Base-by-base conservation (phyloP, 2,797 vertebrate species). In the Rachycentron canadum region DNA sequence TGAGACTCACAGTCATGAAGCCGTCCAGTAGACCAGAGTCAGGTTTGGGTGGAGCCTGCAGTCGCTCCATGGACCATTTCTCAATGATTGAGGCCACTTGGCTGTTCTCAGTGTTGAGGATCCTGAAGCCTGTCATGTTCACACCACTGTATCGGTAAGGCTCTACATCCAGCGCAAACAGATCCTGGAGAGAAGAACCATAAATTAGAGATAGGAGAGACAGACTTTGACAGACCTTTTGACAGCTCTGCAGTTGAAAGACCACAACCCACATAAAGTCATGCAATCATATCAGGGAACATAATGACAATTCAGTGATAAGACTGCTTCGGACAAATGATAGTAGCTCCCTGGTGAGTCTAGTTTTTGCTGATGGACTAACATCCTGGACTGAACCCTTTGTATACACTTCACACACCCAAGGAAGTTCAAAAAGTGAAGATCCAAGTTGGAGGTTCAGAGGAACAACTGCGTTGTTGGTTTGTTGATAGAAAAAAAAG, bases 61-160 rank as follows among this genome's bases (percentile, higher is more conserved):
- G 89, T 21, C 97, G 92, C 73, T 99, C 97, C 96, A 96, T 96
- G 11, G 97, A 97, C 98, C 98, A 99, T 84, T 96, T 98, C 79
- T 98, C 97, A 5, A 98, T 94, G 80, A 99, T 94, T 0, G 97
- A 96, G 0, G 97, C 93, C 71, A 99, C 97, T 0, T 96, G 95
- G 0, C 96, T 96, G 82, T 95, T 97, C 76, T 98, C 97, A 0
- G 96, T 93, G 81, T 98, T 97, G 55, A 99, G 96, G 62, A 99
- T 95, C 67, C 97, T 96, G 71, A 99, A 99, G 1, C 97, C 97
- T 0, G 98, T 99, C 97, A 99, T 97, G 83, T 99, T 98, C 55
- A 99, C 98, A 5, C 98, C 98, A 1, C 97, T 99, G 94, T 97
- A 98, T 80, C 97, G 95, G 79, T 99, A 99, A 43, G 97, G 96